phyloP scores from a whole-genome alignment of 2,888 invertebrate species.

The Stratiomys singularior region DNA sequence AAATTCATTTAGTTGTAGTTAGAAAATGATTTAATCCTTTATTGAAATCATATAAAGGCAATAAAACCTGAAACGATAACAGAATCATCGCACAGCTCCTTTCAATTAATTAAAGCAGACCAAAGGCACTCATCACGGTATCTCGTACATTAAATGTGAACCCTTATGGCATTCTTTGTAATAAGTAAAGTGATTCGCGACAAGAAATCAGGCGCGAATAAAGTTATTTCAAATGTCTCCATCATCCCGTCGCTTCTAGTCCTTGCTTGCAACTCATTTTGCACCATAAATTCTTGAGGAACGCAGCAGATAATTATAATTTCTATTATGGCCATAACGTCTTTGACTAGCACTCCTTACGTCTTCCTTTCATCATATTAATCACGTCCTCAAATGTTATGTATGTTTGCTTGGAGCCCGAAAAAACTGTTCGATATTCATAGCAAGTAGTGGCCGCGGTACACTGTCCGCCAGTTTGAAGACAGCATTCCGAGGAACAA shows the following conservation, averaged over 20 bases:
- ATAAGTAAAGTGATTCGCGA: constrained; percentile 13
- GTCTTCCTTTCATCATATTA: constrained; percentile 38
- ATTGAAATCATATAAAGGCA: too few relatives aligned
- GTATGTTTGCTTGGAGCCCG: background rate
- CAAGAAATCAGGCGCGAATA: constrained; percentile 37
- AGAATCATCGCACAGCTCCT: too few relatives aligned
- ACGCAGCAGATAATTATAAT: constrained; percentile 42
- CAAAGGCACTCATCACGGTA: background rate
- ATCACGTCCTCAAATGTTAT: constrained; percentile 8
- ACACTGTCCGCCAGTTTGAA: constrained; percentile 26
- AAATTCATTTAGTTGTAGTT: too few relatives aligned
- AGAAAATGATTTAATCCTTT: too few relatives aligned
- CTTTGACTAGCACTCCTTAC: constrained; percentile 9
- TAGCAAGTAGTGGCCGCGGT: constrained; percentile 46
- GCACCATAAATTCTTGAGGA: constrained; percentile 11
- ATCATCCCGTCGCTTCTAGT: background rate
- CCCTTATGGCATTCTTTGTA: background rate
- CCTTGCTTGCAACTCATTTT: background rate
- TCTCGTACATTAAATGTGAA: background rate
- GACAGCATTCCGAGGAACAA: constrained; percentile 51
- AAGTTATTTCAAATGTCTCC: constrained; percentile 38
- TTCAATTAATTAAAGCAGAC: background rate
- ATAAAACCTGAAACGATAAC: too few relatives aligned
- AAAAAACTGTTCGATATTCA: constrained; percentile 52
- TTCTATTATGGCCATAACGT: constrained; percentile 43